These are phyloP conservation scores for Thereva unica DNA, from an alignment of 2,888 invertebrate species.

Conservation along the genomic window DNA sequence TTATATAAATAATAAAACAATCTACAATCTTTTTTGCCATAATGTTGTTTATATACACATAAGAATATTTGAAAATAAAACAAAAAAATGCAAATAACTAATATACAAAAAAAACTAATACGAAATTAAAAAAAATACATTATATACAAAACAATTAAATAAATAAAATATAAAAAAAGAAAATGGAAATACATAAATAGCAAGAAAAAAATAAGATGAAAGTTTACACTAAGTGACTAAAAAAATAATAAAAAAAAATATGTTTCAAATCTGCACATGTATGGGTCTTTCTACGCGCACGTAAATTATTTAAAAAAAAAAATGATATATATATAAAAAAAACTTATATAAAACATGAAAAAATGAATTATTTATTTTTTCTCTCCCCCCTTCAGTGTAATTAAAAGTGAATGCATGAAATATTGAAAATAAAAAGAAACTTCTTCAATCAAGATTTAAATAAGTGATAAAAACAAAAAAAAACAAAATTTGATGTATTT, in stretches of 20 bases:
- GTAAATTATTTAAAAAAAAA: constrained; percentile 33
- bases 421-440: constrained; percentile 36
- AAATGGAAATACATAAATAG: constrained; percentile 31
- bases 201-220: constrained; percentile 11
- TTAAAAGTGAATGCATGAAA: constrained; percentile 38
- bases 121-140: constrained; percentile 32
- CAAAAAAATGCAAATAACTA: constrained; percentile 28
- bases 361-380: constrained; percentile 3
- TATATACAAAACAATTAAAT: constrained; percentile 23
- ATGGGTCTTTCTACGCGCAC: constrained; percentile 36
- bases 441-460: constrained; percentile 29
- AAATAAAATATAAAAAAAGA: constrained; percentile 24
- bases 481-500: constrained; percentile 27
- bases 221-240: constrained; percentile 6
- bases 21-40: constrained; percentile 35
- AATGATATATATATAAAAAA: constrained; percentile 28
- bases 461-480: too few relatives aligned
- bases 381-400: constrained; percentile 38
- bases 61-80: constrained; percentile 24
- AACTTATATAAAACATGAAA: constrained; percentile 29
- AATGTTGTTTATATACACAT: constrained; percentile 28
- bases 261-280: constrained; percentile 23
- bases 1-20: constrained; percentile 16
- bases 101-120: constrained; percentile 26
- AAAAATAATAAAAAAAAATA: constrained; percentile 18